These are phyloP conservation scores for Hyaena hyaena DNA, from an alignment of 2,113 vertebrate species.

Conservation along the genomic window DNA sequence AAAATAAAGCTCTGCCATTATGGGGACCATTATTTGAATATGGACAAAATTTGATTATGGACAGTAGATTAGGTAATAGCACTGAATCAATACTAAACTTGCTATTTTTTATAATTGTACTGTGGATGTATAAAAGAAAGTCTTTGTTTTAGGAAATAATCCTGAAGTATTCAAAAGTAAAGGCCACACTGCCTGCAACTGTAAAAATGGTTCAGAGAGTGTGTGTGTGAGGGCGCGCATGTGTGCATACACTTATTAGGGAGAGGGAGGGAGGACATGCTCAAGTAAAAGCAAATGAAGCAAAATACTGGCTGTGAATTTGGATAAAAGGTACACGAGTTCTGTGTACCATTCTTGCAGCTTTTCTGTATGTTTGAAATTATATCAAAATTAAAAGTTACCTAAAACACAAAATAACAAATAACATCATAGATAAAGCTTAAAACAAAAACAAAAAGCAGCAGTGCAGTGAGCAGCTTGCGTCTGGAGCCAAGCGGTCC, in stretches of 20 bases:
- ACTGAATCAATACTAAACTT: background rate
- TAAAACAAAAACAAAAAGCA: background rate
- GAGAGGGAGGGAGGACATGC: too few relatives aligned
- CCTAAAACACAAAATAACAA: constrained; percentile 27
- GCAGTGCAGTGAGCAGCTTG: background rate
- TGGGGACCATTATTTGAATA: background rate
- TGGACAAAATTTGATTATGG: background rate
- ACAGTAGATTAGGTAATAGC: background rate
- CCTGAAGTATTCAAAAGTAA: background rate
- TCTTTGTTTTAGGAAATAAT: background rate
- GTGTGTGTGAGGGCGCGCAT: background rate
- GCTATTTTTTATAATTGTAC: background rate
- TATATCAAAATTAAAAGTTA: constrained; percentile 46
- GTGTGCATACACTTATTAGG: background rate
- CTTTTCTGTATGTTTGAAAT: constrained; percentile 20
- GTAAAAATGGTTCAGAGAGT: background rate
- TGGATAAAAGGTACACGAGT: background rate
- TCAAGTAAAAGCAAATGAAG: background rate
- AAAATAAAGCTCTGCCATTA: constrained; percentile 39
- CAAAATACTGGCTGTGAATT: background rate
- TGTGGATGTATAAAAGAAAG: background rate
- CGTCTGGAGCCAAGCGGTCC: background rate
- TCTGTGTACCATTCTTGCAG: background rate
- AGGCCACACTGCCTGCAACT: background rate
- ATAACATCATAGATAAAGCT: background rate